These are phyloP conservation scores for Eulemur rubriventer DNA, from an alignment of 2,797 vertebrate genomes.

Conservation along the genomic window DNA sequence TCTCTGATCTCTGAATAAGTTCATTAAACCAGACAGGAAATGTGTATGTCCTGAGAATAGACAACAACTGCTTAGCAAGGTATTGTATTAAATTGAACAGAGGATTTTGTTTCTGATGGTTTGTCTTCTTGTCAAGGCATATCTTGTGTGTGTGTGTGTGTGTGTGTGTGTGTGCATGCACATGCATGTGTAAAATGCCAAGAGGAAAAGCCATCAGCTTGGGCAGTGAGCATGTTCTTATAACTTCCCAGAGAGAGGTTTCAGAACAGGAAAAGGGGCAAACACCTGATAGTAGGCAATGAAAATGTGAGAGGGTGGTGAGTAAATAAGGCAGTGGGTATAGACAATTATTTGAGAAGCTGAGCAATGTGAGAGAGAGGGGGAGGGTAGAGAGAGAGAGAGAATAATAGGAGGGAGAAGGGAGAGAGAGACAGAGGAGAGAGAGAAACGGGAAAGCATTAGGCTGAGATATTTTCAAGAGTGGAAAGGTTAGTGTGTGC, in stretches of 20 bases:
- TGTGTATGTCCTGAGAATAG: background rate
- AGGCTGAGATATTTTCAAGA: background rate
- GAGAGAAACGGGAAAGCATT: background rate
- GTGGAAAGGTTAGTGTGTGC: background rate
- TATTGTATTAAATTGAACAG: background rate
- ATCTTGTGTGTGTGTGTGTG: background rate
- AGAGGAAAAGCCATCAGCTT: background rate
- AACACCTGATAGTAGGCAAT: background rate
- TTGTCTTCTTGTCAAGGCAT: background rate
- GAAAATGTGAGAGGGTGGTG: background rate
- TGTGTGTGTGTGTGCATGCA: background rate
- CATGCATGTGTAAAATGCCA: background rate
- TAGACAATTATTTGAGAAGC: background rate
- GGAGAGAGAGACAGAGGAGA: background rate
- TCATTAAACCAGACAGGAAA: background rate
- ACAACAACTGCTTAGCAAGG: background rate
- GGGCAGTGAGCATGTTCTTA: background rate
- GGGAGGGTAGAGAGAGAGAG: background rate
- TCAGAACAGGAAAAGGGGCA: background rate
- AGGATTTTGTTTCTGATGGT: background rate
- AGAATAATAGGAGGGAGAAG: background rate
- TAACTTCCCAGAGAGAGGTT: background rate
- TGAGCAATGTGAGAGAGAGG: background rate
- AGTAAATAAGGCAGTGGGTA: background rate
- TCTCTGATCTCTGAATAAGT: background rate